Evolutionary conservation across 2,797 vertebrate species (phyloP).

Genomic region (Denticeps clupeoides): DNA sequence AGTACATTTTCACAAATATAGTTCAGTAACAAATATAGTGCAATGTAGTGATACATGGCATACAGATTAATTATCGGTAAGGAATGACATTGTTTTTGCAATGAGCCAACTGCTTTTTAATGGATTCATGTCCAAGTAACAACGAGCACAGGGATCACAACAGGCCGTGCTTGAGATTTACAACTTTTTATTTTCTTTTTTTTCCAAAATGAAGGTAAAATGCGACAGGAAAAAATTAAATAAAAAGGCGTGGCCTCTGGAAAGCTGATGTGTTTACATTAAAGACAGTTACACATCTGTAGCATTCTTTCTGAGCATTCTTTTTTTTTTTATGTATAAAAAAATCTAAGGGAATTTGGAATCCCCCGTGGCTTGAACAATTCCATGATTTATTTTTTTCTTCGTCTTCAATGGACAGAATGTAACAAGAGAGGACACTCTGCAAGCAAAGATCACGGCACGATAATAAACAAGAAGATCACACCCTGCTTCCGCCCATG

Average conservation of each 20-base stretch:
- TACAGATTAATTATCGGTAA: no score
- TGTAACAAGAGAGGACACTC: constrained; percentile 24
- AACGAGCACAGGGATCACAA: background rate
- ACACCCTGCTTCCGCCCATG: constrained; percentile 13
- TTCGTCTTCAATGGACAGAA: constrained; percentile 13
- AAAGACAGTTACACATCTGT: background rate
- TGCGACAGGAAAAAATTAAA: constrained; percentile 4
- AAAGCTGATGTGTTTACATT: background rate
- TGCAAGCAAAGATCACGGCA: constrained; percentile 25
- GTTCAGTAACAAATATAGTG: no score
- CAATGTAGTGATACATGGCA: no score
- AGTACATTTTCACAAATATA: no score
- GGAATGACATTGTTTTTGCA: no score
- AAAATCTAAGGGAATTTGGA: background rate
- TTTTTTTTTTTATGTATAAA: background rate
- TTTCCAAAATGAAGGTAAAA: constrained; percentile 18
- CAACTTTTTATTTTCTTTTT: constrained; percentile 17
- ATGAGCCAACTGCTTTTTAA: no score
- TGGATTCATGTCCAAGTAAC: no score
- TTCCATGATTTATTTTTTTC: constrained; percentile 9
- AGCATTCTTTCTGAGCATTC: background rate
- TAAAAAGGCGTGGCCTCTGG: background rate
- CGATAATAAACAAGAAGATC: constrained; percentile 23
- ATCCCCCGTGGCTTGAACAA: background rate
- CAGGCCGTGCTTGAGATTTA: background rate